These are phyloP conservation scores for Sminthurides aquaticus DNA, from an alignment of 2,888 invertebrate species.

Conservation along the genomic window DNA sequence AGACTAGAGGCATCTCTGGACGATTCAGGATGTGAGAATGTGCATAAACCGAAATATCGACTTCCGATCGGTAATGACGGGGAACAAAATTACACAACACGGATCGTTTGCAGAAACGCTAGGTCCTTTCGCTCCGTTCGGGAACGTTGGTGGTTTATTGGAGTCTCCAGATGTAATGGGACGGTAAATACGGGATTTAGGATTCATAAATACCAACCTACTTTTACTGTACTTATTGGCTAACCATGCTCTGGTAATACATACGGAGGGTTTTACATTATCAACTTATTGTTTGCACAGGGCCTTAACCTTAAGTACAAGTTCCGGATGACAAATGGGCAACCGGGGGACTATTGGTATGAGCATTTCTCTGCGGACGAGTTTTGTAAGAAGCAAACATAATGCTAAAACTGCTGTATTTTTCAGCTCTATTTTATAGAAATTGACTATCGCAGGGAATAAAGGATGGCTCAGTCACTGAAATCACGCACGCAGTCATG, in stretches of 20 bases:
- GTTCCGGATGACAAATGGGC: conserved; percentile 81
- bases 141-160: conserved; percentile 92
- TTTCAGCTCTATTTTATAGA: too few species aligned
- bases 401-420: too few species aligned
- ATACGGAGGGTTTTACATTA: too few species aligned
- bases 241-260: too few species aligned
- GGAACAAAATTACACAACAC: conserved; percentile 49
- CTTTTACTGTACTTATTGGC: too few species aligned
- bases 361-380: conserved; percentile 91
- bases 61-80: conserved; percentile 32
- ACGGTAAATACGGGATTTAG: conserved; percentile 51
- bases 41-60: conserved; percentile 17
- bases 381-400: conserved; percentile 71
- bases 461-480: too few species aligned
- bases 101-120: conserved; percentile 55
- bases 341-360: conserved; percentile 70
- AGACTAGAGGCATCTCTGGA: conserved; percentile 23
- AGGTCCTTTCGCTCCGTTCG: conserved; percentile 69
- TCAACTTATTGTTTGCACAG: too few species aligned
- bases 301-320: conserved; percentile 72
- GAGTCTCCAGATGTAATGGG: conserved; percentile 69
- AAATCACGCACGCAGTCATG: not conserved
- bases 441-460: too few species aligned
- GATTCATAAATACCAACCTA: too few species aligned
- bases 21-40: conserved; percentile 38